Evolutionary conservation across 2,113 vertebrate genomes (phyloP), one percentile per base, ranked within the genome.

Genomic region (Oostethus manadensis): DNA sequence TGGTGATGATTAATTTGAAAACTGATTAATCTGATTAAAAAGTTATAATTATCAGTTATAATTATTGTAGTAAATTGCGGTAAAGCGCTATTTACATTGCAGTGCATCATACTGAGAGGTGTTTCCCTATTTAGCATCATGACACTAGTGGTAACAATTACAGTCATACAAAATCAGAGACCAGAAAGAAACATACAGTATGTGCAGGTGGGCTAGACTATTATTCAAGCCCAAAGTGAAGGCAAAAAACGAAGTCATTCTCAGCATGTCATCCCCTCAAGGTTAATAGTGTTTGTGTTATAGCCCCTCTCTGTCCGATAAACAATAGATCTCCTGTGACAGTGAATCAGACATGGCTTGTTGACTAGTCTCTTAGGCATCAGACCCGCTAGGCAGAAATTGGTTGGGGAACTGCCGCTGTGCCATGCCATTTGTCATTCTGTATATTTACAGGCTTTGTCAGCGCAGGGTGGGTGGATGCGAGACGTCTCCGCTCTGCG

Each of bases 381-480:
- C 77, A 63, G 79, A 81, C 68, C 71, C 66, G 69, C 69, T 68
- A 59, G 74, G 56, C 69, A 81, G 69, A 72, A 73, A 79, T 77
- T 83, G 71, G 83, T 73, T 16, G 64, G 60, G 68, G 54, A 71
- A 73, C 78, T 74, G 76, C 81, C 71, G 73, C 73, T 68, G 81
- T 69, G 79, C 80, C 65, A 73, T 71, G 78, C 78, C 78, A 88
- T 86, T 84, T 83, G 78, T 86, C 76, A 84, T 77, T 71, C 80
- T 75, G 79, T 80, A 78, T 84, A 86, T 87, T 87, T 88, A 81
- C 84, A 82, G 73, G 77, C 70, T 79, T 66, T 85, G 85, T 83
- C 82, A 84, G 81, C 68, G 58, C 51, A 71, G 72, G 66, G 81
- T 58, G 74, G 76, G 69, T 74, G 64, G 73, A 80, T 14, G 78